Base-by-base conservation (phyloP, 1,140 invertebrate genomes). In the Platyscapa corneri region DNA sequence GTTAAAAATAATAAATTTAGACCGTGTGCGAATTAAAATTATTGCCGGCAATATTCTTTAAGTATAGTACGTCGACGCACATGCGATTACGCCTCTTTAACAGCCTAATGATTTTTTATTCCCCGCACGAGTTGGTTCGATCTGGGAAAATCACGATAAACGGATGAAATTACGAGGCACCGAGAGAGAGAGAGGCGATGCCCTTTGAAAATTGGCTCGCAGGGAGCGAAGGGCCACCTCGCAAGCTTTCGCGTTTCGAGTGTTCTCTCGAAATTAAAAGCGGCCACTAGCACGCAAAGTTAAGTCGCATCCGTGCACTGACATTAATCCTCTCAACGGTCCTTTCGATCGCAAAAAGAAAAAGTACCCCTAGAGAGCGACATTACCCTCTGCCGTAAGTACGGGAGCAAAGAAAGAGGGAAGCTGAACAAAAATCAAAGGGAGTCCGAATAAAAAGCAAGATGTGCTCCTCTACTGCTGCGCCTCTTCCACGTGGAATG, bases 241-340 rank as follows among this genome's bases (percentile, higher is more conserved):
- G 37, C 60, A 30, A 80, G 60, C 78, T 80, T 80, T 64, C 77
- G 32, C 65, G 65, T 65, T 64, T 78, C 56, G 56, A 37, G 56
- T 7, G 77, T 67, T 80, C n/a, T 39, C 37, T 20, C 37, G 37
- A 46, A 80, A 80, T 80, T 80, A 80, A 80, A 80, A 67, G 60
- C 37, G 30, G 77, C 20, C 27, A 56, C 49, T 64, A n/a, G 37
- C 46, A 56, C 27, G 30, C 46, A 8, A 12, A 77, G n/a, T 77
- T 56, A 20, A 77, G 46, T 77, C 32, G 78, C 60, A 65, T 34
- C 56, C 46, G 78, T 53, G 49, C 60, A 46, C 56, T 49, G 32
- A 64, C 56, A 16, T 79, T 64, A 79, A 64, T 60, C 32, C 77
- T 42, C 75, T 49, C 37, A n/a, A n/a, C 37, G 16, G 70, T 39